Evolutionary conservation across 2,888 invertebrate species (phyloP).

Genomic region (Drosophila tripunctata): DNA sequence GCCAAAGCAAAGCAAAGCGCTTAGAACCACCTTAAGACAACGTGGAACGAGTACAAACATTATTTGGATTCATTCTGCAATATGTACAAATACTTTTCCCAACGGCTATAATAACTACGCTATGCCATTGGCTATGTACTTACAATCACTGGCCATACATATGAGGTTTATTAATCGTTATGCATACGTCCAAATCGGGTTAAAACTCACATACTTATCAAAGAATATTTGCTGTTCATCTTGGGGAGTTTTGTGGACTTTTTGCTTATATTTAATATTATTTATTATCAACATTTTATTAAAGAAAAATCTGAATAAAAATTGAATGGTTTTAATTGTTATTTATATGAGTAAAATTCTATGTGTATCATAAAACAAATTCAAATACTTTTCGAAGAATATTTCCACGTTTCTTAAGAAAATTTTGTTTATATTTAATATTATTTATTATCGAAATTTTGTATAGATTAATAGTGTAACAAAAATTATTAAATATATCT

Average conservation of each 20-base stretch:
- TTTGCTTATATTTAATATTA: too few relatives aligned
- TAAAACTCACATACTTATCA: neutral
- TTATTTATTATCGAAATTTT: too few relatives aligned
- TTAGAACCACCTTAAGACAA: slow-evolving; percentile 70
- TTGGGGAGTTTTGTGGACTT: neutral
- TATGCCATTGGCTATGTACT: slow-evolving; percentile 29
- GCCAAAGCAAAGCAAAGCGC: slow-evolving; percentile 56
- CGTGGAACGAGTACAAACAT: slow-evolving; percentile 51
- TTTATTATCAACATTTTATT: too few relatives aligned
- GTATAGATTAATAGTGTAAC: too few relatives aligned
- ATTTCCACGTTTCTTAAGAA: too few relatives aligned
- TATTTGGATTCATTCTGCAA: slow-evolving; percentile 43
- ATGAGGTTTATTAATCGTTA: slow-evolving; percentile 2
- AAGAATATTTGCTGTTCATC: neutral
- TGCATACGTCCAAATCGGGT: neutral
- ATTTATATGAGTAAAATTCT: too few relatives aligned
- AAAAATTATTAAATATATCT: too few relatives aligned
- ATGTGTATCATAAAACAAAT: too few relatives aligned
- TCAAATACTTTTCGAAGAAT: too few relatives aligned
- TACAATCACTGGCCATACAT: slow-evolving; percentile 3
- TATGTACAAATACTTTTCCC: slow-evolving; percentile 37
- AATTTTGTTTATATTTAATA: too few relatives aligned
- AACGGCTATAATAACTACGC: slow-evolving; percentile 54
- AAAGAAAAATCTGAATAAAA: too few relatives aligned
- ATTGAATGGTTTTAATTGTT: too few relatives aligned